Percentiles rank a stretch among this genome's conserved stretches.
Evolutionary conservation across 2,888 invertebrate genomes (phyloP).

Genomic region (Colostygia pectinataria): DNA sequence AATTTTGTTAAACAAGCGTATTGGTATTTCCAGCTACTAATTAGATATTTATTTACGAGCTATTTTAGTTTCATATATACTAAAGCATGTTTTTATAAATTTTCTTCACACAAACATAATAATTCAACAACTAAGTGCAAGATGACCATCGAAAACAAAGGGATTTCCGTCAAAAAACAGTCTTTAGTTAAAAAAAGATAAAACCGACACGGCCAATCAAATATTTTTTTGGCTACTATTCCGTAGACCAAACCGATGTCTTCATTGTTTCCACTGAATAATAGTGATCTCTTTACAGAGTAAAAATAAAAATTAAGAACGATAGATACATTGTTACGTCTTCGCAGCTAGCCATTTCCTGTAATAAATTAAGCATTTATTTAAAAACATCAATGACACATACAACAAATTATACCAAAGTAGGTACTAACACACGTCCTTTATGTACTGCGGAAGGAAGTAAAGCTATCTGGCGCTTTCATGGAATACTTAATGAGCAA

Average conservation of each 20-base stretch:
- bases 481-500: constrained; percentile 43
- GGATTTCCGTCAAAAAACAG: too few relatives aligned
- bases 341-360: neutral
- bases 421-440: constrained; percentile 10
- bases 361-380: neutral
- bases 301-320: too few relatives aligned
- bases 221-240: too few relatives aligned
- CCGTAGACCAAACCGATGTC: too few relatives aligned
- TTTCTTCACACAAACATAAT: neutral
- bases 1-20: constrained; percentile 24
- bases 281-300: too few relatives aligned
- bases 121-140: too few relatives aligned
- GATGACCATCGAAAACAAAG: too few relatives aligned
- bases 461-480: constrained; percentile 28
- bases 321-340: neutral
- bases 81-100: neutral
- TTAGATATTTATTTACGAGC: constrained; percentile 8
- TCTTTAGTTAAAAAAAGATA: too few relatives aligned
- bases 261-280: too few relatives aligned
- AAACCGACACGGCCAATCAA: too few relatives aligned
- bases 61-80: too few relatives aligned
- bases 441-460: constrained; percentile 47
- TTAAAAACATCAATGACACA: constrained; percentile 10
- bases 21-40: constrained; percentile 26
- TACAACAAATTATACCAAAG: constrained; percentile 5